Evolutionary conservation across 2,888 invertebrate genomes (phyloP).

Genomic region (Drosophila peninsularis): DNA sequence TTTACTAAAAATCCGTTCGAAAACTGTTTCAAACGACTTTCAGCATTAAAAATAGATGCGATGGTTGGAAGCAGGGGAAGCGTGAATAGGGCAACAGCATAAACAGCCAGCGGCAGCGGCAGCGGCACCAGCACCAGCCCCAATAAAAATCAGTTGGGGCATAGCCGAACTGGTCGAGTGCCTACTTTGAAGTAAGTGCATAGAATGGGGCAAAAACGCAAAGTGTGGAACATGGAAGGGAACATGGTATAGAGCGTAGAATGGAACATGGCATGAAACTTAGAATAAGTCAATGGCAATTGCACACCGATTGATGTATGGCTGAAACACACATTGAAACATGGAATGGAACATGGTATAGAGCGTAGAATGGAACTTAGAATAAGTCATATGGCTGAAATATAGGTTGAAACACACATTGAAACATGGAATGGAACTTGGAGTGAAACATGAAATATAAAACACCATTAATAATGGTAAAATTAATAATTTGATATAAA

Average conservation of each 20-base stretch:
- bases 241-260: neutral
- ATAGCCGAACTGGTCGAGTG: conserved; percentile 44
- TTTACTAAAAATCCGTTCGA: conserved; percentile 52
- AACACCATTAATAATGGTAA: too few relatives aligned
- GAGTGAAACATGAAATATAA: neutral
- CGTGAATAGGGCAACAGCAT: conserved; percentile 15
- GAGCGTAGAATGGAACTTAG: neutral
- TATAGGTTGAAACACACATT: neutral
- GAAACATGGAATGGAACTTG: neutral
- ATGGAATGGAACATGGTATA: neutral
- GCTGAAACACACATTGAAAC: too few relatives aligned
- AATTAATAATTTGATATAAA: too few relatives aligned
- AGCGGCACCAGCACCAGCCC: conserved; percentile 17
- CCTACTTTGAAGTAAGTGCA: conserved; percentile 12
- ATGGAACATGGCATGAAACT: too few relatives aligned
- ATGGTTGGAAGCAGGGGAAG: conserved; percentile 1
- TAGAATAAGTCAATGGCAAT: too few relatives aligned
- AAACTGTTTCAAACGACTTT: conserved; percentile 67
- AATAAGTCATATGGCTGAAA: neutral
- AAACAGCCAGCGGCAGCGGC: conserved; percentile 28
- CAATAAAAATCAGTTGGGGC: conserved; percentile 30
- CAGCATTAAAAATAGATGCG: conserved; percentile 47
- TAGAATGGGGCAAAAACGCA: neutral
- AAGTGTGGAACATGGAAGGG: neutral
- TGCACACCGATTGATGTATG: too few relatives aligned